These are phyloP conservation scores for Bombus terrestris DNA, from an alignment of 1,140 invertebrate genomes.

Conservation along the genomic window DNA sequence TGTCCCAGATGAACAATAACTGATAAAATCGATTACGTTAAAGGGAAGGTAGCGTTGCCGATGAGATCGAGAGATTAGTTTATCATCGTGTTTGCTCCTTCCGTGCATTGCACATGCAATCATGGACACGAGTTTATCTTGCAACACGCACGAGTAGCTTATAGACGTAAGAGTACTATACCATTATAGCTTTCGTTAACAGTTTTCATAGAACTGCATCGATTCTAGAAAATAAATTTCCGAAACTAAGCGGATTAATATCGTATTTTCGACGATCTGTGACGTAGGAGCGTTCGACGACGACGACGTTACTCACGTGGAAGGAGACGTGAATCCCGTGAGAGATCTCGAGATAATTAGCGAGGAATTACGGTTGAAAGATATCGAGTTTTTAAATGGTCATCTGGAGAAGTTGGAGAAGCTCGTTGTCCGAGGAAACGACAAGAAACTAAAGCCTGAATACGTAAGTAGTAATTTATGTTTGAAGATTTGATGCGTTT, in stretches of 20 bases:
- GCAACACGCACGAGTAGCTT: not conserved
- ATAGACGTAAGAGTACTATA: too few relatives aligned
- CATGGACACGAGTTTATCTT: constrained; percentile 12
- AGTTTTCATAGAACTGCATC: constrained; percentile 34
- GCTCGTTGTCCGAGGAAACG: constrained; percentile 93
- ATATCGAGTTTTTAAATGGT: constrained; percentile 92
- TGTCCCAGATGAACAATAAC: not conserved
- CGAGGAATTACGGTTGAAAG: constrained; percentile 97
- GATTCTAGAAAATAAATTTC: not conserved
- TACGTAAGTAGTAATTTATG: constrained; percentile 87
- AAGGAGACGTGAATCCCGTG: constrained; percentile 98
- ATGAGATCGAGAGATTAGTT: constrained; percentile 51
- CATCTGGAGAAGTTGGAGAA: constrained; percentile 95
- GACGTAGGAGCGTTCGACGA: constrained; percentile 97
- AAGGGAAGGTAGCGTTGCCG: constrained; percentile 1
- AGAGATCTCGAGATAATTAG: constrained; percentile 98
- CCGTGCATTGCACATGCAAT: constrained; percentile 22
- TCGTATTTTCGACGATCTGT: not conserved
- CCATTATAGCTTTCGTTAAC: constrained; percentile 27
- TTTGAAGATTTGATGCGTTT: not conserved
- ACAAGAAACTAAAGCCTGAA: constrained; percentile 98
- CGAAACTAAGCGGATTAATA: not conserved
- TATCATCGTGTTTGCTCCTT: constrained; percentile 37
- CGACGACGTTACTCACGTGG: constrained; percentile 98
- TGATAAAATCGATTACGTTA: constrained; percentile 31